Evolutionary conservation across 92 coral and sea anemone species (phyloP).

Genomic region (Pocillopora grandis): DNA sequence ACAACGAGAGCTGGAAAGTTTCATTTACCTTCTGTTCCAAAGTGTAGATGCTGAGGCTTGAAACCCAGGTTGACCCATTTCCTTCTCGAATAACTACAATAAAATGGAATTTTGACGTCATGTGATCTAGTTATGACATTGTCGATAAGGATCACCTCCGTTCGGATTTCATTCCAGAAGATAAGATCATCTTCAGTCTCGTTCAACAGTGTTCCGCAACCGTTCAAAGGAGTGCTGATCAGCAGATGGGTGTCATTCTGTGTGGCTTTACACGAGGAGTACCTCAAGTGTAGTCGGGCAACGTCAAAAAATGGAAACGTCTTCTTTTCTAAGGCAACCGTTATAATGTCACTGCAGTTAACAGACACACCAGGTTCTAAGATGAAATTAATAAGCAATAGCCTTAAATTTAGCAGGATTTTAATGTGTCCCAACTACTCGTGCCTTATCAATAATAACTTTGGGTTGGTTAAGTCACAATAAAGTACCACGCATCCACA

Average conservation of each 20-base stretch:
- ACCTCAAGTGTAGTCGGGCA: conserved; percentile 24
- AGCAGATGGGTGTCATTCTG: conserved; percentile 22
- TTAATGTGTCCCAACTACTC: background rate
- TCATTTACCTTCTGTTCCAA: conserved; percentile 35
- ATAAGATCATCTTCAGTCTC: conserved; percentile 21
- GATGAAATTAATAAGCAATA: background rate
- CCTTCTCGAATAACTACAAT: conserved; percentile 50
- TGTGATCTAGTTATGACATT: conserved; percentile 35
- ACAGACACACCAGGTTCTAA: conserved; percentile 57
- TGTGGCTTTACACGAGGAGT: conserved; percentile 42
- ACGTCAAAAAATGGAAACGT: conserved; percentile 30
- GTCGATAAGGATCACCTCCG: conserved; percentile 31
- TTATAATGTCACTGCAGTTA: conserved; percentile 38
- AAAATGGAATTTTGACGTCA: conserved; percentile 43
- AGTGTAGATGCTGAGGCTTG: conserved; percentile 16
- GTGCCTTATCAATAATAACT: background rate
- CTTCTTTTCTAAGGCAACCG: conserved; percentile 36
- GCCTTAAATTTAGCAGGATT: background rate
- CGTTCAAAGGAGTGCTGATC: conserved; percentile 18
- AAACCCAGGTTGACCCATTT: conserved; percentile 32
- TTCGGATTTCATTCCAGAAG: conserved; percentile 39
- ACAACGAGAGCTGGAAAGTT: background rate
- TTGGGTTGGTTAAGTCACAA: no score
- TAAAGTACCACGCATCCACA: no score
- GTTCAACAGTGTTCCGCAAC: conserved; percentile 37